Percentiles rank a stretch among this genome's conserved stretches.
Conservation (phyloP, 2,888 invertebrate genomes). For the Liopterus haemorrhoidalis region DNA sequence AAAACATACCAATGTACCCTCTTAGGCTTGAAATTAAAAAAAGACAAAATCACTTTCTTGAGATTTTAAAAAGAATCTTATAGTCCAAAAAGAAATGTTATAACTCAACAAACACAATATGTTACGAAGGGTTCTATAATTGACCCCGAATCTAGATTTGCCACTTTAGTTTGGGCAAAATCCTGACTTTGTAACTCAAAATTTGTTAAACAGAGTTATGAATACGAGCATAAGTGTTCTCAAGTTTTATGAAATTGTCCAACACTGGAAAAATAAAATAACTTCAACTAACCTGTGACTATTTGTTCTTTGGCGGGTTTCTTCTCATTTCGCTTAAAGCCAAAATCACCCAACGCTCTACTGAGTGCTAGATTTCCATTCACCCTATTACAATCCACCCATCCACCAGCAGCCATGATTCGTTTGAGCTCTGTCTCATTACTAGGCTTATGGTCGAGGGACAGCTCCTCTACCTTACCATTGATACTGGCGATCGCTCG, state of each 20-base stretch:
- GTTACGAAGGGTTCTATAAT: no score
- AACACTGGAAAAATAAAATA: constrained; percentile 12
- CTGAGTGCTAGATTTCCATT: constrained; percentile 96
- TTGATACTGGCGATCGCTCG: constrained; percentile 85
- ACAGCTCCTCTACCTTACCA: constrained; percentile 70
- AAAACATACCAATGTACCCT: no score
- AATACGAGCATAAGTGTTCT: no score
- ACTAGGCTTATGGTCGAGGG: constrained; percentile 94
- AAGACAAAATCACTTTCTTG: no score
- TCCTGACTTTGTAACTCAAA: no score
- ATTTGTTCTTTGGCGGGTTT: constrained; percentile 90
- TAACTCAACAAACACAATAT: no score
- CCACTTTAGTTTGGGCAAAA: no score
- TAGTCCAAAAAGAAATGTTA: no score
- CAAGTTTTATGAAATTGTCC: neutral
- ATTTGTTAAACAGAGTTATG: no score
- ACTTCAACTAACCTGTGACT: constrained; percentile 71
- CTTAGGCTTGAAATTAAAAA: no score
- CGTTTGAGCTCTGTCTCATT: constrained; percentile 80
- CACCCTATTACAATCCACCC: constrained; percentile 96
- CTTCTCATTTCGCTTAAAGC: constrained; percentile 85
- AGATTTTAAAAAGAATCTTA: no score
- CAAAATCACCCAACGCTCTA: constrained; percentile 93
- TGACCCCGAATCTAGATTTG: no score
- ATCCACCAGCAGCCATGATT: constrained; percentile 92